These are phyloP conservation scores for Drosophila pseudoananassae DNA, from an alignment of 1,140 invertebrate species.

Conservation along the genomic window DNA sequence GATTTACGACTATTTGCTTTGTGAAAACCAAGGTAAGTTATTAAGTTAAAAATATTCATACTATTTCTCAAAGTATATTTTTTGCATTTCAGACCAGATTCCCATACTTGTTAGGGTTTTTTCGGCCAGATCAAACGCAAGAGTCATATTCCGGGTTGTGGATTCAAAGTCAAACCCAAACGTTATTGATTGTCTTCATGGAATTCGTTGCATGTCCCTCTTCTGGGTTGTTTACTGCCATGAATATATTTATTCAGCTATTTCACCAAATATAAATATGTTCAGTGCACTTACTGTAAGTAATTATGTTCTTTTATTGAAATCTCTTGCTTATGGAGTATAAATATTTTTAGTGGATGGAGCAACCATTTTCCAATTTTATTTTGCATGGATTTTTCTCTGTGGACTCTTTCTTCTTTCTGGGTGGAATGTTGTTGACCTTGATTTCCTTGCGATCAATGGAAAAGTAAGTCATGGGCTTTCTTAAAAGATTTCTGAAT, in stretches of 20 bases:
- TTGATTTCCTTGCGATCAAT: conserved; percentile 87
- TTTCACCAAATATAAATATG: conserved; percentile 65
- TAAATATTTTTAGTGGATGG: conserved; percentile 50
- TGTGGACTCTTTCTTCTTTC: conserved; percentile 89
- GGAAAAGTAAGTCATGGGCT: conserved; percentile 84
- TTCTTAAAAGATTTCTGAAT: neutral
- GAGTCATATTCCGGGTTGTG: conserved; percentile 39
- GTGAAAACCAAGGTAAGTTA: conserved; percentile 42
- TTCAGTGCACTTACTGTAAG: conserved; percentile 19
- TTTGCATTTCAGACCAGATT: conserved; percentile 27
- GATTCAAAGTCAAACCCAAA: conserved; percentile 41
- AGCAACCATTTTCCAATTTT: conserved; percentile 85
- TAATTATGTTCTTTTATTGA: neutral
- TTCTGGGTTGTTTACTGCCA: conserved; percentile 88
- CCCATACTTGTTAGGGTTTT: conserved; percentile 39
- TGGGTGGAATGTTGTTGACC: conserved; percentile 88
- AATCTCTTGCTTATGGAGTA: too few relatives aligned
- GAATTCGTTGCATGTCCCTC: conserved; percentile 87
- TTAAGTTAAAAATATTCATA: neutral
- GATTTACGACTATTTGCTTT: conserved; percentile 53
- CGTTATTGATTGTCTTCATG: conserved; percentile 85
- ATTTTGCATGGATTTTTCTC: conserved; percentile 86
- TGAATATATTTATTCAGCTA: conserved; percentile 62
- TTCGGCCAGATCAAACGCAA: conserved; percentile 49
- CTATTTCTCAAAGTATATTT: neutral